Evolutionary conservation across 1,140 invertebrate genomes (phyloP), one percentile per base, ranked within the genome.

Genomic region (Diprion similis): DNA sequence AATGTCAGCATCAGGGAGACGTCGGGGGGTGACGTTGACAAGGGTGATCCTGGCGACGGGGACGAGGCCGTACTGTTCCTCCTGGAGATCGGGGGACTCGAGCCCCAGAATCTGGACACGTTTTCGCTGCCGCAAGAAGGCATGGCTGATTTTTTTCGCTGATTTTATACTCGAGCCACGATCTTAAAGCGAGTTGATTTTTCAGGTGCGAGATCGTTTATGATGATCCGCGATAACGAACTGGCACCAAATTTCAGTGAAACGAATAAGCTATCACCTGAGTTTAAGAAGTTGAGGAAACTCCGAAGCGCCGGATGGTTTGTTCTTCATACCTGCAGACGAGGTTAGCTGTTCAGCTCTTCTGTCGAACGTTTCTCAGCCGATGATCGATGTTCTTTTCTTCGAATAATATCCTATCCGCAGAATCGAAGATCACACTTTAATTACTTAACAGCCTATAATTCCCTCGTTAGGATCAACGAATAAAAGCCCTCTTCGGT

Each of bases 121-220:
- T 89, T 92, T 79, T 93, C 92, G 77, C 90, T 89, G 75, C 90
- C 89, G 79, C 91, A 92, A 72, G 91, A 90, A 79, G 92, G 92
- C 92, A 93, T 93, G 47, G 1, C 59, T 17, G 13, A 15, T 68
- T 8, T 68, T 45, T 15, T 6, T 68, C 17, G 13, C 17, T 64
- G 10, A 66, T 24, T 72, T 59, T 65, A 46, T 46, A 10, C n/a
- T 17, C 13, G 17, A 15, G 13, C 13, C 6, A 64, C 13, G 8
- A 7, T 64, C 59, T 67, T 46, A n/a, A 64, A 67, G 6, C 4
- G 66, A 70, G 24, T 17, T n/a, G 15, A 37, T 13, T 15, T 66
- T 65, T 37, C 8, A 66, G 46, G 10, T 66, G 59, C 59, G 13
- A 15, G 6, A 18, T 15, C 13, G 59, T n/a, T n/a, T n/a, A 15